A percentile compares a stretch with the other conserved stretches of the same genome.
Evolutionary conservation across 2,113 vertebrate species (phyloP).

Genomic region (Epinephelus moara): DNA sequence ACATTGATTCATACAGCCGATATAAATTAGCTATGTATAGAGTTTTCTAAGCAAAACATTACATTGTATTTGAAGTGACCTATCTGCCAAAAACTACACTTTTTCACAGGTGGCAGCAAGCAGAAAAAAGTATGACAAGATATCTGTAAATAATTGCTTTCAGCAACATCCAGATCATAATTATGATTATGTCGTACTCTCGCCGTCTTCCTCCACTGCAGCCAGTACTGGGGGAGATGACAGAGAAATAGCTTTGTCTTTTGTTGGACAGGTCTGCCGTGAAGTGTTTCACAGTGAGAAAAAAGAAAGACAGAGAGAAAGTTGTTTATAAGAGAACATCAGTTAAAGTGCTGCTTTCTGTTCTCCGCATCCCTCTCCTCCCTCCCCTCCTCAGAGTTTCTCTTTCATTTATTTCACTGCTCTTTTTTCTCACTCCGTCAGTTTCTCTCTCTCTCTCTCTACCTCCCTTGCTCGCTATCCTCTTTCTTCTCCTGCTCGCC

Average conservation of each 20-base stretch:
- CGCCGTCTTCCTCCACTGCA: constrained; percentile 34
- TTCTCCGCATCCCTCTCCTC: constrained; percentile 46
- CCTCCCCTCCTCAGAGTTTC: constrained; percentile 30
- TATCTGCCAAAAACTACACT: not conserved
- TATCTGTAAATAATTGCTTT: constrained; percentile 65
- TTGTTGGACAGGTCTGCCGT: constrained; percentile 54
- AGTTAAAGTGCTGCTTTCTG: constrained; percentile 64
- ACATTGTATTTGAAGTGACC: not conserved
- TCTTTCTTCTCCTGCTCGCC: constrained; percentile 58
- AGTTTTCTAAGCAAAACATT: not conserved
- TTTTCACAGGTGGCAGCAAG: constrained; percentile 9
- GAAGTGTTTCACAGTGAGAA: constrained; percentile 55
- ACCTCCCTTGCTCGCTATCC: constrained; percentile 47
- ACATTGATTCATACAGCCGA: not conserved
- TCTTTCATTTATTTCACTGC: constrained; percentile 67
- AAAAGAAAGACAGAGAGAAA: constrained; percentile 55
- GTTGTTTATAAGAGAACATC: constrained; percentile 73
- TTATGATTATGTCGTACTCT: constrained; percentile 57
- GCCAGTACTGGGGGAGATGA: constrained; percentile 47
- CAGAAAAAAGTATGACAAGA: constrained; percentile 34
- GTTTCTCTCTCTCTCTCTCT: constrained; percentile 50
- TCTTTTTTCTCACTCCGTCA: constrained; percentile 64
- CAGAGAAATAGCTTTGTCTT: constrained; percentile 57
- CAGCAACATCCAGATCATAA: constrained; percentile 66
- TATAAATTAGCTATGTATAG: not conserved